Percentiles rank a stretch among this genome's conserved stretches.
phyloP scores from a whole-genome alignment of 2,888 invertebrate genomes.

The Mylabris sibirica region DNA sequence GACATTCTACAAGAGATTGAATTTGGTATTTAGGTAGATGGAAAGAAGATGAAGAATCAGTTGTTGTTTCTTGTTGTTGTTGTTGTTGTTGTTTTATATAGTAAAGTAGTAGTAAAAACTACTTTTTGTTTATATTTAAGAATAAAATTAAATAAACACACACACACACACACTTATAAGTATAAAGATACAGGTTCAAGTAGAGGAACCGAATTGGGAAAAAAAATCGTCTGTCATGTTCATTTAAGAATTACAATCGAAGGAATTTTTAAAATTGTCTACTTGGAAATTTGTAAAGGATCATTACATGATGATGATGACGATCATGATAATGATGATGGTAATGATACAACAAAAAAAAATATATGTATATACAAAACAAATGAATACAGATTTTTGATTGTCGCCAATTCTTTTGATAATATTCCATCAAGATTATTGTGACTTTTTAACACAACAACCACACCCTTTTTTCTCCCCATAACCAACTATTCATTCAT shows the following conservation, averaged over 20 bases:
- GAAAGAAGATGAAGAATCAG: constrained; percentile 8
- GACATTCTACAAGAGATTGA: constrained; percentile 14
- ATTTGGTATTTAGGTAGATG: constrained; percentile 10
- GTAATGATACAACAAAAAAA: too few relatives aligned
- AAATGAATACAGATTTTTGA: neutral
- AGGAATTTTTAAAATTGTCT: constrained; percentile 2
- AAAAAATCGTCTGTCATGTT: constrained; percentile 14
- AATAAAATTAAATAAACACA: constrained; percentile 2
- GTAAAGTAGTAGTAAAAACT: constrained; percentile 6
- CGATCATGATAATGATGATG: neutral
- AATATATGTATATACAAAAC: neutral
- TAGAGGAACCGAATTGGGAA: neutral
- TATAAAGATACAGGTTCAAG: neutral
- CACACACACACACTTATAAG: neutral
- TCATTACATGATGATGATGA: constrained; percentile 1
- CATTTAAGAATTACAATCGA: constrained; percentile 11
- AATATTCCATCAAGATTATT: neutral
- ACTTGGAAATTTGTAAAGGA: neutral
- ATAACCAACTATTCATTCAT: neutral
- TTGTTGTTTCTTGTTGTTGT: neutral
- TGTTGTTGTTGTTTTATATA: constrained; percentile 6
- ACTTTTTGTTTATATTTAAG: constrained; percentile 7
- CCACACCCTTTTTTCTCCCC: neutral
- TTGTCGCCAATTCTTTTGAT: neutral
- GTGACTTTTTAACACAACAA: too few relatives aligned